These are phyloP conservation scores for Podarcis muralis DNA, from an alignment of 2,113 vertebrate genomes.

Conservation along the genomic window DNA sequence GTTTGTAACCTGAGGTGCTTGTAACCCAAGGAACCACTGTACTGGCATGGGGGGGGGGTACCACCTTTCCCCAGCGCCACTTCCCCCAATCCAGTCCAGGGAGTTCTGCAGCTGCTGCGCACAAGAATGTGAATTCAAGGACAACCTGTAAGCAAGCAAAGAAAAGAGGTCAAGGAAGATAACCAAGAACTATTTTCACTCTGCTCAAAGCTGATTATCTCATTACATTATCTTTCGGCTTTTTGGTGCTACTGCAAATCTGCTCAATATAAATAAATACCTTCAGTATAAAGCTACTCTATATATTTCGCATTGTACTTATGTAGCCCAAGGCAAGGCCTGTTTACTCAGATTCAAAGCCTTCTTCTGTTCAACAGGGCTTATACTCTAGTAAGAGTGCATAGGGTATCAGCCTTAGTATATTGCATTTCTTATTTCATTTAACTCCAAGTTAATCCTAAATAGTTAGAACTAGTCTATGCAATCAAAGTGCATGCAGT, in stretches of 20 bases:
- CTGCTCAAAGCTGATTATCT: not conserved
- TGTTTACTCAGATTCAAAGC: not conserved
- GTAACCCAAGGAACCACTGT: too few species aligned
- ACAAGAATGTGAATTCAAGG: not conserved
- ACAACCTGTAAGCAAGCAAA: not conserved
- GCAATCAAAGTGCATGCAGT: not conserved
- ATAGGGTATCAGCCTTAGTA: not conserved
- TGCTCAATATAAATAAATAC: not conserved
- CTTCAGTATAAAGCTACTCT: not conserved
- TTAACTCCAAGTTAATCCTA: not conserved
- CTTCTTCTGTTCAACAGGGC: too few species aligned
- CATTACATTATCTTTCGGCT: not conserved
- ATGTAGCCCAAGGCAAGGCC: not conserved
- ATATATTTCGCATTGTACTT: not conserved
- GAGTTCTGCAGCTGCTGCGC: not conserved
- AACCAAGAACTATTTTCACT: not conserved
- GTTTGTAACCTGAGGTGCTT: too few species aligned
- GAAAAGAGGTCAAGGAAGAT: not conserved
- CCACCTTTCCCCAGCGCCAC: not conserved
- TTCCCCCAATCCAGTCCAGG: not conserved
- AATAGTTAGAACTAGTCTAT: too few species aligned
- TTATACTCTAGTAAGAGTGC: not conserved
- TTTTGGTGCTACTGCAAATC: not conserved
- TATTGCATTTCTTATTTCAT: not conserved
- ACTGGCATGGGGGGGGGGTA: not conserved